Evolutionary conservation across 2,888 invertebrate species (phyloP).

Genomic region (Diogma glabrata): DNA sequence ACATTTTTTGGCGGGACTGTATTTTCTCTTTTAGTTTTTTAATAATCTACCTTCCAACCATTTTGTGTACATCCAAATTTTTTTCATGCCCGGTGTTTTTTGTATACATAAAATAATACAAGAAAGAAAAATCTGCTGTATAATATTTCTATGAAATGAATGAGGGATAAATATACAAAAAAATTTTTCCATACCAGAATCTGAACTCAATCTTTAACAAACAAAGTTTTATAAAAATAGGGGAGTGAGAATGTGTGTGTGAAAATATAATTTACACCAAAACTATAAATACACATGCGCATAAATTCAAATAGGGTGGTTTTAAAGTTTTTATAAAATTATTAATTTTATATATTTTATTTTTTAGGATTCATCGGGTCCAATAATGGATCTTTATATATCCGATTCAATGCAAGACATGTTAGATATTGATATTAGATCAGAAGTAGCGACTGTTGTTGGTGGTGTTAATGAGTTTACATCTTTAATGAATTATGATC

Average conservation of each 20-base stretch:
- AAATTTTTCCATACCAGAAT: no score
- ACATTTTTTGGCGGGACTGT: slow-evolving; percentile 21
- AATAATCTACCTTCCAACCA: not conserved
- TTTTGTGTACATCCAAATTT: not conserved
- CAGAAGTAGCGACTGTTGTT: slow-evolving; percentile 70
- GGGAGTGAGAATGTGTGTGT: slow-evolving; percentile 3
- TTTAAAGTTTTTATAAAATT: not conserved
- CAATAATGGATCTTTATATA: slow-evolving; percentile 50
- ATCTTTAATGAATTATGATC: slow-evolving; percentile 32
- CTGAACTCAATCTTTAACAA: no score
- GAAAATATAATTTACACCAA: no score
- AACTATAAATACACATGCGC: not conserved
- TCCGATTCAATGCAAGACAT: slow-evolving; percentile 75
- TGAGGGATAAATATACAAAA: not conserved
- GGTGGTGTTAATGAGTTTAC: slow-evolving; percentile 58
- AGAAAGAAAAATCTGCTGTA: slow-evolving; percentile 3
- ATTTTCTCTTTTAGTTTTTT: slow-evolving; percentile 15
- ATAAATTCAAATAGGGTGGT: not conserved
- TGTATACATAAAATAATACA: not conserved
- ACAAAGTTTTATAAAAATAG: slow-evolving; percentile 1
- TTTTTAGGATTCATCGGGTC: slow-evolving; percentile 43
- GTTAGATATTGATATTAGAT: slow-evolving; percentile 81
- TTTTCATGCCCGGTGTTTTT: slow-evolving; percentile 7
- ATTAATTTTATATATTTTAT: slow-evolving; percentile 13
- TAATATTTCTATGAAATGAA: no score